These are phyloP conservation scores for Gadus macrocephalus DNA, from an alignment of 2,113 vertebrate species.

Conservation along the genomic window DNA sequence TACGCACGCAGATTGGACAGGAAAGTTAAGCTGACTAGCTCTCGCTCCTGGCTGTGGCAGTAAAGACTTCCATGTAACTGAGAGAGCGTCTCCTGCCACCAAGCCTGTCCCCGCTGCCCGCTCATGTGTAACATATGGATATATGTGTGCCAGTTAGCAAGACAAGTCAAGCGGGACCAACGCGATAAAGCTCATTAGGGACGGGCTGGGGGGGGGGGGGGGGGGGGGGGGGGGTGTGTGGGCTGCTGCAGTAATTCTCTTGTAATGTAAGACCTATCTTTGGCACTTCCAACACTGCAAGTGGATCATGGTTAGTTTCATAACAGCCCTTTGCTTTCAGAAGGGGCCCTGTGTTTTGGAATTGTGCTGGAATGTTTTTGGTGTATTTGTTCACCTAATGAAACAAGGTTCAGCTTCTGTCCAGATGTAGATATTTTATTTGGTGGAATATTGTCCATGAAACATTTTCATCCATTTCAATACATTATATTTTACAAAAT, in stretches of 20 bases:
- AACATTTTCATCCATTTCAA: too few relatives aligned
- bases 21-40: conserved; percentile 52
- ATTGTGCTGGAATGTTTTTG: too few relatives aligned
- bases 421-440: too few relatives aligned
- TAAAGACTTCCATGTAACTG: conserved; percentile 64
- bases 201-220: conserved; percentile 42
- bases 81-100: conserved; percentile 62
- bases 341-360: too few relatives aligned
- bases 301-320: background rate
- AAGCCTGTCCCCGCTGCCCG: conserved; percentile 57
- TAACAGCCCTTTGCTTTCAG: too few relatives aligned
- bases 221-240: conserved; percentile 54
- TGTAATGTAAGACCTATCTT: conserved; percentile 38
- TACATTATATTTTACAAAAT: too few relatives aligned
- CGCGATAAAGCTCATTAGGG: conserved; percentile 68
- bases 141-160: conserved; percentile 70
- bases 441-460: too few relatives aligned
- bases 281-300: conserved; percentile 7
- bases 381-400: too few relatives aligned
- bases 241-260: conserved; percentile 34
- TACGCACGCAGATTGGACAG: conserved; percentile 24
- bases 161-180: conserved; percentile 70
- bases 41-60: conserved; percentile 63
- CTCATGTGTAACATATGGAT: conserved; percentile 71
- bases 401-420: too few relatives aligned